Percentiles rank a stretch among this genome's conserved stretches.
Conservation (phyloP, 2,797 vertebrate species). For the Antennarius maculatus region DNA sequence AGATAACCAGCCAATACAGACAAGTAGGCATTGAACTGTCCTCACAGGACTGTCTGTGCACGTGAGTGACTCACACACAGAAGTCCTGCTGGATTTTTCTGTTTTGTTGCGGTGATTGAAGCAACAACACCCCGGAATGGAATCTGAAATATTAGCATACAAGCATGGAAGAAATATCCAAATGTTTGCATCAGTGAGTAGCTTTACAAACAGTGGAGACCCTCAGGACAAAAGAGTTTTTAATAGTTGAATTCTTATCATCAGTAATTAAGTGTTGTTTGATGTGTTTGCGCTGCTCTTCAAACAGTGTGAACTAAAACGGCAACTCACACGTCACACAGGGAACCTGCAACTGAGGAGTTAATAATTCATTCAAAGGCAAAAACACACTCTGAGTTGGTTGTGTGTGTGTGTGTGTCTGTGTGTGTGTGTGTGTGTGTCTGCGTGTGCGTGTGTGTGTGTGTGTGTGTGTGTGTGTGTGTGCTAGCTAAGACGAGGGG, state of each 20-base stretch:
- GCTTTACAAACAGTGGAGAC: constrained; percentile 38
- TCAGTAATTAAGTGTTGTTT: constrained; percentile 49
- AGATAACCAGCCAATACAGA: neutral
- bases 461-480: constrained; percentile 17
- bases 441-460: neutral
- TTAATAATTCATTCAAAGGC: constrained; percentile 73
- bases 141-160: constrained; percentile 52
- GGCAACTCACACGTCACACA: constrained; percentile 39
- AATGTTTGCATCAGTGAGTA: constrained; percentile 28
- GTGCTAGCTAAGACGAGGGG: too few species aligned
- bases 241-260: constrained; percentile 62
- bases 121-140: constrained; percentile 28
- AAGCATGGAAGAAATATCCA: constrained; percentile 36
- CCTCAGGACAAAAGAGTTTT: constrained; percentile 46
- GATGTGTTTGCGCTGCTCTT: constrained; percentile 71
- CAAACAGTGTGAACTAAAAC: constrained; percentile 61
- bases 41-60: neutral
- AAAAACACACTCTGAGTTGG: constrained; percentile 57
- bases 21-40: constrained; percentile 4
- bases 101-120: constrained; percentile 4
- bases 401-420: constrained; percentile 18
- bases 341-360: constrained; percentile 58
- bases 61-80: neutral
- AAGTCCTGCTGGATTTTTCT: neutral
- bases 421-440: constrained; percentile 26